These are phyloP conservation scores for Petrocephalus microphthalmus DNA, from an alignment of 2,113 vertebrate genomes.

Conservation along the genomic window DNA sequence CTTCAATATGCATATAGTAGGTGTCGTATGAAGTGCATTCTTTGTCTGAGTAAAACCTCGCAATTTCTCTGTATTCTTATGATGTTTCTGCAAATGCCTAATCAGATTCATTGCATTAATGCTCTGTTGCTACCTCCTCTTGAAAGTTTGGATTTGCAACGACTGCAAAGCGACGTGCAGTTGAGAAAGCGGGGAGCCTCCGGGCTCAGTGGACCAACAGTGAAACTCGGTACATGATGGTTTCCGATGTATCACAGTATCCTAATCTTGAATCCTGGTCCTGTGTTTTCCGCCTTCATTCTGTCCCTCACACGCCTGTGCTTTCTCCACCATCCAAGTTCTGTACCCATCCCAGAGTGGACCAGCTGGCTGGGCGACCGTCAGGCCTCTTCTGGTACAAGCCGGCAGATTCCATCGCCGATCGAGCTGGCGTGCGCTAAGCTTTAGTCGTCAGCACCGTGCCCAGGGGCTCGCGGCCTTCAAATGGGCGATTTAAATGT, in stretches of 20 bases:
- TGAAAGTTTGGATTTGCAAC: not conserved
- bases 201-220: not conserved
- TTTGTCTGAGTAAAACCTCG: not conserved
- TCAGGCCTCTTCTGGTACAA: slow-evolving; percentile 28
- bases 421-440: slow-evolving; percentile 18
- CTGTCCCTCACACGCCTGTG: not conserved
- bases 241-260: too few species aligned
- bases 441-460: slow-evolving; percentile 13
- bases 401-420: not conserved
- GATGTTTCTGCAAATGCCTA: not conserved
- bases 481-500: slow-evolving; percentile 35
- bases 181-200: not conserved
- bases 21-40: not conserved
- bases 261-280: not conserved
- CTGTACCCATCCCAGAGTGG: not conserved
- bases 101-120: not conserved
- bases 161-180: not conserved
- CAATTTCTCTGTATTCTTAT: not conserved
- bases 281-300: not conserved
- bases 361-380: slow-evolving; percentile 18
- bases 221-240: not conserved
- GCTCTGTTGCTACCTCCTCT: not conserved
- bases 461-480: slow-evolving; percentile 16
- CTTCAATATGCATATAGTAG: not conserved
- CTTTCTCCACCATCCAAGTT: not conserved